Conservation (phyloP, 2,797 vertebrate genomes). For the Buceros bicornis region DNA sequence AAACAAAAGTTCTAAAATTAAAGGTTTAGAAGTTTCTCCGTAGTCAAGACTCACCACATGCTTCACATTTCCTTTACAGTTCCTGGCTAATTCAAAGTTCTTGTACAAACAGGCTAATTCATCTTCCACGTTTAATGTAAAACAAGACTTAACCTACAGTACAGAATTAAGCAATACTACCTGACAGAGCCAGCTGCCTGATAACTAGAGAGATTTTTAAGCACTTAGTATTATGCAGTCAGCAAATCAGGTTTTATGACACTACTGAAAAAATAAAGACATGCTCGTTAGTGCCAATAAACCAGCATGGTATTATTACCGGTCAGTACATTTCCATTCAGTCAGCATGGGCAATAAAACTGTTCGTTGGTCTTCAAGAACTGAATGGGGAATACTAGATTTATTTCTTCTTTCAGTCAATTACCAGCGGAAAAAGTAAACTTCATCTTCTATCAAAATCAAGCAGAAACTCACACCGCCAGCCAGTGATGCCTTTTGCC, state of each 20-base stretch:
- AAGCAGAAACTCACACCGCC: neutral
- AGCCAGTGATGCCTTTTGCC: neutral
- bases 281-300: neutral
- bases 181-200: neutral
- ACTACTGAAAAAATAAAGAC: neutral
- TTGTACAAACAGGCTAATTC: neutral
- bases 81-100: neutral
- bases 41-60: neutral
- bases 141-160: neutral
- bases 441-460: neutral
- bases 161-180: neutral
- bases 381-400: neutral
- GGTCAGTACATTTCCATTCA: neutral
- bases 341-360: neutral
- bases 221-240: neutral
- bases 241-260: constrained; percentile 29
- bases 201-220: constrained; percentile 3
- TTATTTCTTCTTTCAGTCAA: constrained; percentile 15
- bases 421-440: neutral
- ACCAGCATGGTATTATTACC: neutral
- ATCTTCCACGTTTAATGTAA: neutral
- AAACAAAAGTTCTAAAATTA: neutral
- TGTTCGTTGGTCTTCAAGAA: constrained; percentile 13
- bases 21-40: neutral
- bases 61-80: neutral